Evolutionary conservation across 2,888 invertebrate genomes (phyloP).

Genomic region (Pantelozetes paolii): DNA sequence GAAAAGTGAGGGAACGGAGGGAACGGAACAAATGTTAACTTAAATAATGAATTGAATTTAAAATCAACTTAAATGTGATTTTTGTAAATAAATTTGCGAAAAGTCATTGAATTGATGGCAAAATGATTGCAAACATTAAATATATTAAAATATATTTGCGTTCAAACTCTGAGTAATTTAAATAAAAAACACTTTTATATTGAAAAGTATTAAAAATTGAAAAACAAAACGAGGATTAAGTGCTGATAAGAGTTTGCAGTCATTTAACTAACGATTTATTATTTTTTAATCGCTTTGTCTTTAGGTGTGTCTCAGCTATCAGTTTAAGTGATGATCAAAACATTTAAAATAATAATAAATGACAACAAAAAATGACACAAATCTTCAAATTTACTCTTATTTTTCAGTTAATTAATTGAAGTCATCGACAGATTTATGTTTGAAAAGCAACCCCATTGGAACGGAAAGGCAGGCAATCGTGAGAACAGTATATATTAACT

Average conservation of each 20-base stretch:
- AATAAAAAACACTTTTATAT: too few species aligned
- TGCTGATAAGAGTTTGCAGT: neutral
- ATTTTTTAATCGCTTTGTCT: neutral
- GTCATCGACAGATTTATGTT: neutral
- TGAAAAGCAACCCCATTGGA: neutral
- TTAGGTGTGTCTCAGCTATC: neutral
- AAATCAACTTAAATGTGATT: neutral
- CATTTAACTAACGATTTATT: neutral
- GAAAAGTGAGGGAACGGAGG: neutral
- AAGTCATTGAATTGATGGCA: too few species aligned
- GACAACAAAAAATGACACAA: neutral
- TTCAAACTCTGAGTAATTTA: too few species aligned
- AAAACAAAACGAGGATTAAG: neutral
- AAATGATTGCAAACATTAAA: too few species aligned
- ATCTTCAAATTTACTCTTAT: neutral
- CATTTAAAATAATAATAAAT: too few species aligned
- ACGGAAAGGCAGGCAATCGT: neutral
- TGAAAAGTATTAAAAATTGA: neutral
- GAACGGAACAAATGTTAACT: neutral
- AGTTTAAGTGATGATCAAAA: neutral
- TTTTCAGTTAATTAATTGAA: neutral
- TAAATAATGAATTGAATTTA: neutral
- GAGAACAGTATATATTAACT: neutral
- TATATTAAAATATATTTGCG: too few species aligned
- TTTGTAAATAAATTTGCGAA: neutral